A percentile compares a stretch with the other conserved stretches of the same genome.
These are phyloP conservation scores for Atethmia centrago DNA, from an alignment of 2,888 invertebrate genomes.

Conservation along the genomic window DNA sequence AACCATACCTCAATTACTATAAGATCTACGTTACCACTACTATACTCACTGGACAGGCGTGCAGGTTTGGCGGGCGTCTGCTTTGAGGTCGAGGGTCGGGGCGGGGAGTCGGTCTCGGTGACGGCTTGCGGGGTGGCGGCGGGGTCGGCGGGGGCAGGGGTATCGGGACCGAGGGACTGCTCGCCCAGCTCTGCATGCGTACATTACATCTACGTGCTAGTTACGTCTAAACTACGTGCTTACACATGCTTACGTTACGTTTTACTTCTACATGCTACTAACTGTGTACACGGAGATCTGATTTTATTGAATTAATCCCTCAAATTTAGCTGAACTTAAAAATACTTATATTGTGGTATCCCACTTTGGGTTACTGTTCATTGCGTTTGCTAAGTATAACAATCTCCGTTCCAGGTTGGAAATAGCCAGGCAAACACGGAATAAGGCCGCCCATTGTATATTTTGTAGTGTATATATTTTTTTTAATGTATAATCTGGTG, in stretches of 20 bases:
- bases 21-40: constrained; percentile 57
- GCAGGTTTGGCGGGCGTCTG: constrained; percentile 87
- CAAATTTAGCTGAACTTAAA: not conserved
- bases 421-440: not conserved
- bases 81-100: constrained; percentile 79
- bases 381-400: not conserved
- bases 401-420: not conserved
- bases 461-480: too few relatives aligned
- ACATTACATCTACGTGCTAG: constrained; percentile 87
- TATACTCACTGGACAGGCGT: constrained; percentile 88
- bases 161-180: constrained; percentile 65
- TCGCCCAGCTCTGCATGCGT: constrained; percentile 85
- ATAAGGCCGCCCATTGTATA: too few relatives aligned
- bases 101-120: constrained; percentile 67
- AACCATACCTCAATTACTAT: constrained; percentile 47
- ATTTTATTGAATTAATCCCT: constrained; percentile 11
- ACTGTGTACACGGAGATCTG: constrained; percentile 43
- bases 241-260: constrained; percentile 75
- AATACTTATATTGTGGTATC: not conserved
- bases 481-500: too few relatives aligned
- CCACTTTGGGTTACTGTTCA: not conserved
- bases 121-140: constrained; percentile 55
- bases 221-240: constrained; percentile 84
- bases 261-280: constrained; percentile 66
- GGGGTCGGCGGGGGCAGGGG: constrained; percentile 62